A percentile compares a stretch with the other conserved stretches of the same genome.
Conservation (phyloP, 2,113 vertebrate species). For the Typhlomys cinereus region DNA sequence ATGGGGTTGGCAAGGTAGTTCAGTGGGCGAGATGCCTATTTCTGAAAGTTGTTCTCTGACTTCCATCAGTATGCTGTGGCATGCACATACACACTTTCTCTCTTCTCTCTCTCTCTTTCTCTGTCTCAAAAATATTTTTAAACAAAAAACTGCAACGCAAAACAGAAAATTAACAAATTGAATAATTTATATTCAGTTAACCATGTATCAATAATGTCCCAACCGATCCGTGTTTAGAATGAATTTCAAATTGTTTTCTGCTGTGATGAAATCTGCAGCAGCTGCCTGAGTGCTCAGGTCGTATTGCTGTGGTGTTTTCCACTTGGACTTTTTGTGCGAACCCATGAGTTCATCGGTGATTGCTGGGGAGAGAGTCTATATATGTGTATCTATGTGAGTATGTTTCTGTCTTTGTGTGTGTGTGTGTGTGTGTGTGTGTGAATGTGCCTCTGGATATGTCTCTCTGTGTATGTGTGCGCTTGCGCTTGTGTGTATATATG, state of each 20-base stretch:
- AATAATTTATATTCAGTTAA: not conserved
- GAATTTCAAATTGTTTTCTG: not conserved
- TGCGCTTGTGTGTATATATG: not conserved
- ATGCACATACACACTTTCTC: no score
- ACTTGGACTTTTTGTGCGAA: not conserved
- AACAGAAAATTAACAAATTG: not conserved
- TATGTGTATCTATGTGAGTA: no score
- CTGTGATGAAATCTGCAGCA: slow-evolving; percentile 2
- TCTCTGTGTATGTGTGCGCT: not conserved
- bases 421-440: no score
- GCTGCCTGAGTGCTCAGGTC: not conserved
- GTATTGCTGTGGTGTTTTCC: not conserved
- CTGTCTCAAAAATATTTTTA: no score
- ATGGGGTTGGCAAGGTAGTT: no score
- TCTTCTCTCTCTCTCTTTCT: no score
- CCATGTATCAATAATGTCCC: not conserved
- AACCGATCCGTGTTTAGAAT: not conserved
- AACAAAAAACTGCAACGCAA: no score
- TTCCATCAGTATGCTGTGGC: no score
- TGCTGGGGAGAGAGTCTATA: not conserved
- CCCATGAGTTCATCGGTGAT: not conserved
- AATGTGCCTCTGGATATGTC: not conserved
- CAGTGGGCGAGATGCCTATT: no score
- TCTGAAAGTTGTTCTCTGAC: no score
- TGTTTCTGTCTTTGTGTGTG: not conserved